These are phyloP conservation scores for Nephrotoma flavescens DNA, from an alignment of 2,888 invertebrate species.

Conservation along the genomic window DNA sequence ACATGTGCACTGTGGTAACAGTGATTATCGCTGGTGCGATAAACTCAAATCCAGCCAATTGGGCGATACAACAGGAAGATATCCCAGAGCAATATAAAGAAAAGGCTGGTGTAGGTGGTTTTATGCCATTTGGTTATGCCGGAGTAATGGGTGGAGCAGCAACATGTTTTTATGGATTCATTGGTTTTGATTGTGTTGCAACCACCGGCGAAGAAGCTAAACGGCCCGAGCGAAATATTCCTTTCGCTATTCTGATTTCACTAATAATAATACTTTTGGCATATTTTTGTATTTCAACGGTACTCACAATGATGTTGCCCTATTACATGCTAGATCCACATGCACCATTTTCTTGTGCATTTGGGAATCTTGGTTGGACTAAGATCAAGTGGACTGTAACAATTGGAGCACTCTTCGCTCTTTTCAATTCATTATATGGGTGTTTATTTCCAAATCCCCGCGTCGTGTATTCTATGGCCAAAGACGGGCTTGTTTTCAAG, in stretches of 20 bases:
- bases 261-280: slow-evolving; percentile 70
- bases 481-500: slow-evolving; percentile 72
- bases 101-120: slow-evolving; percentile 67
- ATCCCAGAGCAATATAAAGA: slow-evolving; percentile 34
- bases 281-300: slow-evolving; percentile 83
- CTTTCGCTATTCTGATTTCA: slow-evolving; percentile 75
- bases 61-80: slow-evolving; percentile 50
- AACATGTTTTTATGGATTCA: slow-evolving; percentile 84
- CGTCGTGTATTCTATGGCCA: slow-evolving; percentile 80
- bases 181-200: slow-evolving; percentile 89
- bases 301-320: slow-evolving; percentile 89
- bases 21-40: slow-evolving; percentile 68
- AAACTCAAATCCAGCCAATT: slow-evolving; percentile 52
- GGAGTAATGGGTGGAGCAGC: slow-evolving; percentile 79
- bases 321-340: slow-evolving; percentile 71
- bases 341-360: slow-evolving; percentile 80
- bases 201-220: slow-evolving; percentile 89
- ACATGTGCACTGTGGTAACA: slow-evolving; percentile 65
- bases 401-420: slow-evolving; percentile 79
- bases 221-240: slow-evolving; percentile 82
- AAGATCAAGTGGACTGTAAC: slow-evolving; percentile 80
- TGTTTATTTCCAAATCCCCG: slow-evolving; percentile 81
- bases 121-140: slow-evolving; percentile 78
- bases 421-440: slow-evolving; percentile 75
- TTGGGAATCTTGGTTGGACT: slow-evolving; percentile 58